Percentiles rank a stretch among this genome's conserved stretches.
Evolutionary conservation across 2,113 vertebrate species (phyloP).

Genomic region (Amblyornis subalaris): DNA sequence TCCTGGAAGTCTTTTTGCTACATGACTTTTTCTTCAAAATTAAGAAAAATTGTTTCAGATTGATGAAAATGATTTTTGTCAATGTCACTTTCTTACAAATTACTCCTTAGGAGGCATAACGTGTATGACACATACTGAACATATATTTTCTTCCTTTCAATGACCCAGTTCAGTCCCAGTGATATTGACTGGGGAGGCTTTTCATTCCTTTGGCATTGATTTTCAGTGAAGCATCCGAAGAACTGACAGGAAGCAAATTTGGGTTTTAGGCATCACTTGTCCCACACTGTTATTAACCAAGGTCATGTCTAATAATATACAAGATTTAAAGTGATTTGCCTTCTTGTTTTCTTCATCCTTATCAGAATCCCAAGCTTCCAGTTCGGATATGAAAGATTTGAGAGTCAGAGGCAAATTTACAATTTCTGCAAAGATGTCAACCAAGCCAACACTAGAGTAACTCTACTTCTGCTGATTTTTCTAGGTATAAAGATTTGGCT

Average conservation of each 20-base stretch:
- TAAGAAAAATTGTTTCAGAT: neutral
- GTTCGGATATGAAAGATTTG: neutral
- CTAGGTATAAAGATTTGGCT: slow-evolving; percentile 85
- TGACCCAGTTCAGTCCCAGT: neutral
- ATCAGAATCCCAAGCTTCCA: neutral
- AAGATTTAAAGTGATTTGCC: neutral
- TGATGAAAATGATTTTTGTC: neutral
- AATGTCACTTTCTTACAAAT: neutral
- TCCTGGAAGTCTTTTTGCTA: neutral
- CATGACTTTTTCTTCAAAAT: neutral
- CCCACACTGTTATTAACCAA: neutral
- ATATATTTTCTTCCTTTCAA: neutral
- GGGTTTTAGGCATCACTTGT: neutral
- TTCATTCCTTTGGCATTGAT: neutral
- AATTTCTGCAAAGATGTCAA: neutral
- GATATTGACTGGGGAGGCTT: neutral
- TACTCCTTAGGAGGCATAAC: neutral
- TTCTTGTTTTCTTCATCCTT: neutral
- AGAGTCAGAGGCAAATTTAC: neutral
- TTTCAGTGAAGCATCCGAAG: neutral
- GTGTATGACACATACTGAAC: neutral
- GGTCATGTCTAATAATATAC: neutral
- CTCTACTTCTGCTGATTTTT: slow-evolving; percentile 27
- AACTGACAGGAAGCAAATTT: neutral
- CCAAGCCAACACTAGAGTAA: neutral